Evolutionary conservation across 2,888 invertebrate species (phyloP), one percentile per base, ranked within the genome.

Genomic region (Lacanobia oleracea): DNA sequence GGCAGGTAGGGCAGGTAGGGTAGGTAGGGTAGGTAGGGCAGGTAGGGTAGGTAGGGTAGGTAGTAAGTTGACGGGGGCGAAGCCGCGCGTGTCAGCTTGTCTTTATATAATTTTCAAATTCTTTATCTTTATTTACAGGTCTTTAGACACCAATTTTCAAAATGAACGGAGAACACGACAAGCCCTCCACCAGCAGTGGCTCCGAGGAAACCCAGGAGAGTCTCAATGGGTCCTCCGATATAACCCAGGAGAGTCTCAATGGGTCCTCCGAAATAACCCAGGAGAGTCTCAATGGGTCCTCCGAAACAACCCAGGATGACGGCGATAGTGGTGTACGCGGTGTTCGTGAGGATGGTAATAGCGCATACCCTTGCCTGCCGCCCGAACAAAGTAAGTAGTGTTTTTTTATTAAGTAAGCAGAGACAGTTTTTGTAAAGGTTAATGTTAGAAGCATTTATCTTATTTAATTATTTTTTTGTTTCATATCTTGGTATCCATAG

Each of bases 361-460:
- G 27, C 27, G 27, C 27, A 27, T 2, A 27, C 33, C 6, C 33
- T 33, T 0, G 6, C 33, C 33, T 33, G 33, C 33, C 33, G 33
- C 33, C 54, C 0, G 8, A 1, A 1, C 4, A 14, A 0, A 2
- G 57, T 57, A 37, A 57, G 57, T 27, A 27, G 27, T 27, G 27
- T 18, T n/a, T 7, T 53, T 16, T 21, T 37, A 37, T 56, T 54
- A 54, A 50, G 50, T 54, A 16, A n/a, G 5, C 6, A 10, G 18
- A 18, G 1, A 9, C 50, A n/a, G n/a, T 57, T 21, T 27, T 10
- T 7, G 12, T 37, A n/a, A 10, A 12, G 37, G 37, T 57, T n/a
- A 6, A n/a, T 57, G 57, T 57, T 57, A 37, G 57, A 56, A 37
- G 56, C 33, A 37, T 56, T 56, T n/a, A 37, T 56, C 18, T 18